phyloP scores from a whole-genome alignment of 2,113 vertebrate genomes.

The Stegostoma tigrinum region DNA sequence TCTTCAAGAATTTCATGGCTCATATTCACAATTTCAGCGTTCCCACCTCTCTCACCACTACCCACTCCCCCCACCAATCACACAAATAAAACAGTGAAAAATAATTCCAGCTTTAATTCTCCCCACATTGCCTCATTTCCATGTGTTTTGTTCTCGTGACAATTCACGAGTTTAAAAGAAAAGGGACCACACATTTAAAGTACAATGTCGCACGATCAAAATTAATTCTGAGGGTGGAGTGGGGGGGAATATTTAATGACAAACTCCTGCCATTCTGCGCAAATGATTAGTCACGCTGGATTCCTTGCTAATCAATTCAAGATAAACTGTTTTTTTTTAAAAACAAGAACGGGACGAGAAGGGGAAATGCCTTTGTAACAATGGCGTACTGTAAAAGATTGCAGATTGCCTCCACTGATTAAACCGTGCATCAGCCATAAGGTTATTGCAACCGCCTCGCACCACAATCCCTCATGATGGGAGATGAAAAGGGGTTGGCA shows the following conservation, averaged over 20 bases:
- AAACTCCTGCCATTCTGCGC: constrained; percentile 41
- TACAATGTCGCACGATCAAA: not conserved
- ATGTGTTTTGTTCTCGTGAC: constrained; percentile 10
- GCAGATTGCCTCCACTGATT: constrained; percentile 41
- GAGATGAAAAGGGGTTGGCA: not conserved
- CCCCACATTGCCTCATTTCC: not conserved
- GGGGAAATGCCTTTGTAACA: constrained; percentile 43
- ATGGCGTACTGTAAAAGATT: constrained; percentile 40
- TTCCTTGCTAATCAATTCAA: constrained; percentile 54
- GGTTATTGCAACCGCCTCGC: not conserved
- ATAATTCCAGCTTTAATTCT: not conserved
- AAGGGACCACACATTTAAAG: not conserved
- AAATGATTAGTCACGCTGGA: constrained; percentile 44
- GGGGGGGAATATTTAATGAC: constrained; percentile 43
- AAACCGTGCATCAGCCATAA: constrained; percentile 24
- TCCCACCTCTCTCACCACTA: not conserved
- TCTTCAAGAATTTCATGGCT: not conserved
- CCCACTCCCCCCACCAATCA: no score
- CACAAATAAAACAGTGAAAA: not conserved
- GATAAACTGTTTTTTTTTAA: constrained; percentile 49
- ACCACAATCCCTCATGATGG: not conserved
- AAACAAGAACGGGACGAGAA: constrained; percentile 38
- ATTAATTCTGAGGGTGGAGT: constrained; percentile 1
- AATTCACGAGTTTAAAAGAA: not conserved
- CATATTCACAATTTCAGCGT: not conserved